Evolutionary conservation across 2,797 vertebrate genomes (phyloP).

Genomic region (Lithobates pipiens): DNA sequence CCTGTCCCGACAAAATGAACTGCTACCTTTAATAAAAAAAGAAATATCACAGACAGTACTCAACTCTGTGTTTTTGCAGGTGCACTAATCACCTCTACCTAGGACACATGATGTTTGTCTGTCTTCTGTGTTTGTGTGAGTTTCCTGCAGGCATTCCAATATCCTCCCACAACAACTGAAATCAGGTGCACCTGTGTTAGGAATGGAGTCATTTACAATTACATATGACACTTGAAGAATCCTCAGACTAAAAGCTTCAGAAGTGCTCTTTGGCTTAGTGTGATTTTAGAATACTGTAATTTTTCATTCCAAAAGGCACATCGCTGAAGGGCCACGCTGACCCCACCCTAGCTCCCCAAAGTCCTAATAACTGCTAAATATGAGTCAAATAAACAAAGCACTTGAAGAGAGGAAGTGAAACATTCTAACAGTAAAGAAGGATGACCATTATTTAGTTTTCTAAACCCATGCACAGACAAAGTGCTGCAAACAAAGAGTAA

Average conservation of each 20-base stretch:
- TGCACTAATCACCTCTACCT: no score
- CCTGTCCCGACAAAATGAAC: no score
- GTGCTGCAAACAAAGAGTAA: constrained; percentile 4
- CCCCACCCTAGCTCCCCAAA: background rate
- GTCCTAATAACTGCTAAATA: background rate
- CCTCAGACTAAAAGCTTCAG: background rate
- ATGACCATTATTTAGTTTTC: background rate
- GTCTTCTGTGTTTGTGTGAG: no score
- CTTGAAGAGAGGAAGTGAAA: background rate
- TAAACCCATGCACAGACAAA: constrained; percentile 7
- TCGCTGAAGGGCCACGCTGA: background rate
- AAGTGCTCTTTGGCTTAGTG: background rate
- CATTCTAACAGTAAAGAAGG: background rate
- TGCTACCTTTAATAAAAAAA: no score
- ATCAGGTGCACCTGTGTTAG: background rate
- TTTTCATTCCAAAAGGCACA: background rate
- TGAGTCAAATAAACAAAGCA: background rate
- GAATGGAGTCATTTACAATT: background rate
- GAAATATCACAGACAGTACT: no score
- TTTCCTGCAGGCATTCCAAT: no score
- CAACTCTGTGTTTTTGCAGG: no score
- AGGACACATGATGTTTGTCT: no score
- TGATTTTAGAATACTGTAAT: background rate
- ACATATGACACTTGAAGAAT: background rate
- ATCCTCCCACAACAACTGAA: background rate